These are phyloP conservation scores for Proisotoma minuta DNA, from an alignment of 2,888 invertebrate species.

Conservation along the genomic window DNA sequence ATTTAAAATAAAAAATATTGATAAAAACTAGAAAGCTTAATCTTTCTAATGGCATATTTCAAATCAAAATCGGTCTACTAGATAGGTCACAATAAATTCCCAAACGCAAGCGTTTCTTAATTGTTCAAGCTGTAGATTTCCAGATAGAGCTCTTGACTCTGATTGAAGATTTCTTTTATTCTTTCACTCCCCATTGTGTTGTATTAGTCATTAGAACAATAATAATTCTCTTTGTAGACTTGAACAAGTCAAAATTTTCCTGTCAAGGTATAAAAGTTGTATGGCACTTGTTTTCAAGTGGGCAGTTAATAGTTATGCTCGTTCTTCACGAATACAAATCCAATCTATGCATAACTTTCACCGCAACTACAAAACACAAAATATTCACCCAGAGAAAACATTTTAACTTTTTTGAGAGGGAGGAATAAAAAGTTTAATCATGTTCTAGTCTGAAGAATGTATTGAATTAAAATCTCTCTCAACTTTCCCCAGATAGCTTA, in stretches of 20 bases:
- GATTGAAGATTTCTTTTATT: too few species aligned
- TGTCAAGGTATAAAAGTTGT: neutral
- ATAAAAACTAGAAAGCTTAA: too few species aligned
- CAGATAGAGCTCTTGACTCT: too few species aligned
- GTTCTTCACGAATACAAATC: conserved; percentile 2
- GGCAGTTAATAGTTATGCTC: neutral
- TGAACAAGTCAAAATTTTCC: too few species aligned
- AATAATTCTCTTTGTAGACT: neutral
- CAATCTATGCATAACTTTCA: neutral
- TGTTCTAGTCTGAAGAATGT: neutral
- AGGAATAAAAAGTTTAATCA: neutral
- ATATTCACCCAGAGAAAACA: neutral
- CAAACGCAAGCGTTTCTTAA: too few species aligned
- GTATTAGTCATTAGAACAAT: neutral
- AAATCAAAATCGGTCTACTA: too few species aligned
- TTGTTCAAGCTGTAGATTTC: too few species aligned
- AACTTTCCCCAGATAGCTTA: too few species aligned
- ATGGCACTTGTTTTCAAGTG: too few species aligned
- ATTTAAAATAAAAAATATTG: too few species aligned
- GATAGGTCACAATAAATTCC: too few species aligned
- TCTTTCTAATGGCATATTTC: too few species aligned
- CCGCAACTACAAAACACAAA: neutral
- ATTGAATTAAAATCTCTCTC: neutral
- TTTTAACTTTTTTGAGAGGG: neutral
- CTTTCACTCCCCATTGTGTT: neutral